Evolutionary conservation across 2,113 vertebrate species (phyloP), one percentile per base, ranked within the genome.

Genomic region (Periophthalmodon schlosseri): DNA sequence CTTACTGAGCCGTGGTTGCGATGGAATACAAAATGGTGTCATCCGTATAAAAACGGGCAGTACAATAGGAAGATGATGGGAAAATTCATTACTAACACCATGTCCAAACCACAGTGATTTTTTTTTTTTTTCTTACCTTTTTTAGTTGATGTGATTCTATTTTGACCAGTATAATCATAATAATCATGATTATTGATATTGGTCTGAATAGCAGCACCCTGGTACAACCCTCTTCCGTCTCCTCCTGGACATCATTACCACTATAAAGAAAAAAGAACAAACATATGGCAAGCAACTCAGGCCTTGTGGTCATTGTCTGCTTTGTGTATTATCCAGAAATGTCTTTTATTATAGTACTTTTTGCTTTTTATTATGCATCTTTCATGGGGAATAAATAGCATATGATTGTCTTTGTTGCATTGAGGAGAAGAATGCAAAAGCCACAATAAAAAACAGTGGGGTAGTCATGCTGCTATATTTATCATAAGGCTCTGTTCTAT

Each of bases 171-270:
- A 10, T 56, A 56, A 56, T 18, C 15, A 52, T 16, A 9, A 10
- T 56, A 56, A 56, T 18, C 15, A 52, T 16, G 5, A 18, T 18
- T 20, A 52, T 52, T 18, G 50, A 20, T 52, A 52, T 52, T 52
- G 18, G 9, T 49, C 13, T 49, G 4, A 9, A 18, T 78, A 78
- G 67, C 58, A 44, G 58, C 57, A 28, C 44, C 60, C 20, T 57
- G 44, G 67, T 49, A 39, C 34, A 5, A 46, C 68, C 80, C 78
- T 56, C 84, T 80, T 69, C 84, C 3, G 56, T 80, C 84, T 82
- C 72, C 67, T 86, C 65, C 81, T 87, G 84, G 80, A 86, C 84
- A 81, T 80, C 76, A 87, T 91, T 88, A 91, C 74, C 88, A 88
- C 83, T 84, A 82, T 77, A 90, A 92, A 90, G 86, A 82, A 68